These are phyloP conservation scores for Simalia tracyae DNA, from an alignment of 2,797 vertebrate genomes.

Conservation along the genomic window DNA sequence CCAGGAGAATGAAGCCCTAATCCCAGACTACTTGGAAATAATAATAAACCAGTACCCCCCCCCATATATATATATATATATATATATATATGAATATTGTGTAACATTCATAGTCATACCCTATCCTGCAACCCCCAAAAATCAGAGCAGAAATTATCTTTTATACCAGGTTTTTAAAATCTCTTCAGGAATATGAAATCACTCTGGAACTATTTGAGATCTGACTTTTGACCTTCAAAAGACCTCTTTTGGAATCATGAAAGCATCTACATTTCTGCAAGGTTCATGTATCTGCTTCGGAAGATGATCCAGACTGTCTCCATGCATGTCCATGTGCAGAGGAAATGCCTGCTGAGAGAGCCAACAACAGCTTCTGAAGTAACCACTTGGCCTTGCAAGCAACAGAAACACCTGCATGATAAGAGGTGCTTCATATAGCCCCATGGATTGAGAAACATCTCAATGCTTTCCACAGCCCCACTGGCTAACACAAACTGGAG, in stretches of 20 bases:
- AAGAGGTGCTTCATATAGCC: neutral
- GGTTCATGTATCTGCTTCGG: neutral
- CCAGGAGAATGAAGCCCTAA: neutral
- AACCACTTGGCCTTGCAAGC: neutral
- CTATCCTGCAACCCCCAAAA: too few species aligned
- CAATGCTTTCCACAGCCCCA: neutral
- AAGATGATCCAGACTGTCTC: neutral
- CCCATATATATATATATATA: neutral
- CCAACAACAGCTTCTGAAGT: neutral
- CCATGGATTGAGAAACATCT: neutral
- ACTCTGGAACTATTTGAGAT: neutral
- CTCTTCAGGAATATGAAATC: neutral
- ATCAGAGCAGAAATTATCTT: neutral
- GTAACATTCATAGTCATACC: too few species aligned
- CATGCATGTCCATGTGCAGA: neutral
- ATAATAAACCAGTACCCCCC: neutral
- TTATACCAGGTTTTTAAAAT: neutral
- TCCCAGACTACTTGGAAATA: neutral
- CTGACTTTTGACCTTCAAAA: neutral
- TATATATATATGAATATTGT: too few species aligned
- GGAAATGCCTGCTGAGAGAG: neutral
- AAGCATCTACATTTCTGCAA: neutral
- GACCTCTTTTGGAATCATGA: neutral
- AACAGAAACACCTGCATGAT: neutral
- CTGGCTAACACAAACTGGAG: neutral